phyloP scores from a whole-genome alignment of 2,113 vertebrate genomes.

The Butorides virescens region DNA sequence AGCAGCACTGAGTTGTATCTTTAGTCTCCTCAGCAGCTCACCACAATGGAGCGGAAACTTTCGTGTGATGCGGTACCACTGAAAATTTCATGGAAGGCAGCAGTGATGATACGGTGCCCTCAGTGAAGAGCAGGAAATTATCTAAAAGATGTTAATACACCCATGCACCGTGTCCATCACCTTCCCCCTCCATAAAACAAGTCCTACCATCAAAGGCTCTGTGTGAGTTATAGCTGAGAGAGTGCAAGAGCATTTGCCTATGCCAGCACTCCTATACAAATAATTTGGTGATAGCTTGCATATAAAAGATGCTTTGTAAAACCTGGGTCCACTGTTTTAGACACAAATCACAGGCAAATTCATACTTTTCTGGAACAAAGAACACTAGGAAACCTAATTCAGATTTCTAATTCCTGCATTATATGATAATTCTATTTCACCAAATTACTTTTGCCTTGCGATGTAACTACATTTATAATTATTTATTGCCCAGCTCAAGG shows the following conservation, averaged over 20 bases:
- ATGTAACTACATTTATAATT: slow-evolving; percentile 26
- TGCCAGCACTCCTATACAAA: background rate
- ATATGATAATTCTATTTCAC: slow-evolving; percentile 33
- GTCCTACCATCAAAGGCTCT: background rate
- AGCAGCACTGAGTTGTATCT: background rate
- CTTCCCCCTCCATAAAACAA: background rate
- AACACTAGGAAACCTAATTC: background rate
- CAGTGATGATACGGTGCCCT: background rate
- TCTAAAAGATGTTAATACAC: background rate
- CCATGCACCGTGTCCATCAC: background rate
- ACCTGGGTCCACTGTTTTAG: background rate
- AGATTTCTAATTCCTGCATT: slow-evolving; percentile 26
- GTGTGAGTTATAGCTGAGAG: background rate
- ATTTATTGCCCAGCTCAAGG: slow-evolving; percentile 48
- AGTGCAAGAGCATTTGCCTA: background rate
- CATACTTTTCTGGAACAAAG: background rate
- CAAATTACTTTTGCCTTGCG: background rate
- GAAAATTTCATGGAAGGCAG: background rate
- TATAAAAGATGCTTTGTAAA: background rate
- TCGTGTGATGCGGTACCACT: accelerated
- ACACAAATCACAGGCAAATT: background rate
- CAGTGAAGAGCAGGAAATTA: background rate
- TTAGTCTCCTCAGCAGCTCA: background rate
- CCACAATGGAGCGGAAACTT: background rate
- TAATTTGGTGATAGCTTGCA: background rate